These are phyloP conservation scores for Mactra quadrangularis DNA, from an alignment of 1,140 invertebrate species.

Conservation along the genomic window DNA sequence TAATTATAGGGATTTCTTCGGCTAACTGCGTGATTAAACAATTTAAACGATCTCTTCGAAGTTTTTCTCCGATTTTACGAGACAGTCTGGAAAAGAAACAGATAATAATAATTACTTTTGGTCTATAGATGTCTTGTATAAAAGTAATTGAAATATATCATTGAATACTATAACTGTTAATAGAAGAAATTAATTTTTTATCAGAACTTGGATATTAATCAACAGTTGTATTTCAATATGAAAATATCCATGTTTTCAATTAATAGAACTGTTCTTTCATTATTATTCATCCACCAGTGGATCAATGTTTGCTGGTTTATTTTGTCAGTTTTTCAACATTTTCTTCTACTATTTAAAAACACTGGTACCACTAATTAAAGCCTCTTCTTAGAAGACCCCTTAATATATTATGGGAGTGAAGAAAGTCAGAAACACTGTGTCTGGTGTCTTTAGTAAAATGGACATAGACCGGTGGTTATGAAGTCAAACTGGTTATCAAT, in stretches of 20 bases:
- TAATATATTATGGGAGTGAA: no score
- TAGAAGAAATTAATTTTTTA: background rate
- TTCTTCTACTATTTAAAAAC: no score
- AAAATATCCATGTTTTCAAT: background rate
- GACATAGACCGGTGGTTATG: no score
- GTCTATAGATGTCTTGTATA: background rate
- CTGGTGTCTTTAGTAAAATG: no score
- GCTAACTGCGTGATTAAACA: conserved; percentile 64
- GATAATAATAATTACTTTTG: background rate
- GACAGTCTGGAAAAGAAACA: conserved; percentile 53
- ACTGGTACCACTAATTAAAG: no score
- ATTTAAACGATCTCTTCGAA: conserved; percentile 65
- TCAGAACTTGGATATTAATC: background rate
- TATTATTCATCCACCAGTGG: no score
- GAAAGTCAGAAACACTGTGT: no score
- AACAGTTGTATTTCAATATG: background rate
- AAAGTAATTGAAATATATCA: background rate
- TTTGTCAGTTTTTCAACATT: no score
- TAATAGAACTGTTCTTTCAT: background rate
- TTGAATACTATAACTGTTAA: background rate
- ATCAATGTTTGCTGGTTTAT: no score
- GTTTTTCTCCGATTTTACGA: conserved; percentile 64
- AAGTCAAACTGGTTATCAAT: no score
- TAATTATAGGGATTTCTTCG: conserved; percentile 58
- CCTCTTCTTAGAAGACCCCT: no score